Evolutionary conservation across 1,140 invertebrate species (phyloP).

Genomic region (Propsilocerus akamusi): DNA sequence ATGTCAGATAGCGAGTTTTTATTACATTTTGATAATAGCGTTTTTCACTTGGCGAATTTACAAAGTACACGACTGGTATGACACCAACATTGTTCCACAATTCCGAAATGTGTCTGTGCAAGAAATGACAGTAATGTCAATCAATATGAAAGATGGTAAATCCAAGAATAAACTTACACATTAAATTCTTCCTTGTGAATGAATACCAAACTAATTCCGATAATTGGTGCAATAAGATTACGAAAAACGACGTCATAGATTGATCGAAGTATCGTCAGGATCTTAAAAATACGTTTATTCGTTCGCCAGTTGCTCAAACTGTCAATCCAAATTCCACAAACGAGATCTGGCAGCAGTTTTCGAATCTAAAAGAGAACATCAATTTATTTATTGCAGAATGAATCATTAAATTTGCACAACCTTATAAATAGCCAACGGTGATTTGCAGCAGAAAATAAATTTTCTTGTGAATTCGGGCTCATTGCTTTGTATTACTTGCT

Average conservation of each 20-base stretch:
- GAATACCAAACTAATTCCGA: slow-evolving; percentile 23
- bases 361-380: slow-evolving; percentile 13
- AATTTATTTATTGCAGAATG: not conserved
- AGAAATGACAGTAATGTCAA: not conserved
- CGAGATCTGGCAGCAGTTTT: slow-evolving; percentile 18
- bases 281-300: slow-evolving; percentile 14
- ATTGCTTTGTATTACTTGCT: slow-evolving; percentile 14
- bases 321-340: slow-evolving; percentile 23
- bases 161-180: slow-evolving; percentile 12
- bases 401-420: slow-evolving; percentile 8
- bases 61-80: slow-evolving; percentile 22
- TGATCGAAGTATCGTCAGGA: slow-evolving; percentile 20
- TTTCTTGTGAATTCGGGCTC: slow-evolving; percentile 14
- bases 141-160: not conserved
- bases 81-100: slow-evolving; percentile 23
- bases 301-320: slow-evolving; percentile 12
- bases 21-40: slow-evolving; percentile 24
- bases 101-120: slow-evolving; percentile 18
- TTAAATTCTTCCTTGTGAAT: slow-evolving; percentile 23
- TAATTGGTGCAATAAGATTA: slow-evolving; percentile 22
- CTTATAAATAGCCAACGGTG: slow-evolving; percentile 20
- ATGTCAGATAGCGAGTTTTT: slow-evolving; percentile 23
- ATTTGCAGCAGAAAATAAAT: slow-evolving; percentile 18
- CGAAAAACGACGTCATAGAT: slow-evolving; percentile 21
- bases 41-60: slow-evolving; percentile 25